These are phyloP conservation scores for Glyptemys insculpta DNA, from an alignment of 2,797 vertebrate genomes.

Conservation along the genomic window DNA sequence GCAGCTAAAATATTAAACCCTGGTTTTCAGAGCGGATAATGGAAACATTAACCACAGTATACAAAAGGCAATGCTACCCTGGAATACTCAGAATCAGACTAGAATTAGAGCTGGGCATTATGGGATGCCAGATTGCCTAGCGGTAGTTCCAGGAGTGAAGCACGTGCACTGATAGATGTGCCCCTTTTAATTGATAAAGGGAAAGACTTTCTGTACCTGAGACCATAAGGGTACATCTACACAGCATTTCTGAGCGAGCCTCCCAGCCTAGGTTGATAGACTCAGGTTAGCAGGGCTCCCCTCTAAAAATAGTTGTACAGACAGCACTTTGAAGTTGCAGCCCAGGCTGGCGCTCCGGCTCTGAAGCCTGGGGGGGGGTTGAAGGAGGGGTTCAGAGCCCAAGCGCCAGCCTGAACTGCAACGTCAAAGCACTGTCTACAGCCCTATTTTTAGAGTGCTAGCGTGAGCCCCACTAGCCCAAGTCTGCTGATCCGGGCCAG, in stretches of 20 bases:
- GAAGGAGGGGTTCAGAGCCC: not conserved
- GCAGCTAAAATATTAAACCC: conserved; percentile 52
- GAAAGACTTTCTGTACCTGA: not conserved
- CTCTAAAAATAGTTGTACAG: not conserved
- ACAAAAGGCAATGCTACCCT: not conserved
- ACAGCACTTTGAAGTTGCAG: not conserved
- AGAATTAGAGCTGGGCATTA: not conserved
- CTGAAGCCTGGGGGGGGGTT: not conserved
- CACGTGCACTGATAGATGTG: not conserved
- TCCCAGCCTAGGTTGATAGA: not conserved
- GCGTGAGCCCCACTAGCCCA: not conserved
- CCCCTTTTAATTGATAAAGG: not conserved
- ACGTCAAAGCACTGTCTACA: not conserved
- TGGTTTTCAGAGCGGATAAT: conserved; percentile 45
- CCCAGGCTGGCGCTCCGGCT: not conserved
- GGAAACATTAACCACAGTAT: not conserved
- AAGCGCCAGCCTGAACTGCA: not conserved
- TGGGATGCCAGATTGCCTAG: not conserved
- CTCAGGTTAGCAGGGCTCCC: not conserved
- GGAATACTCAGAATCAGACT: not conserved
- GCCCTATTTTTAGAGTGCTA: not conserved
- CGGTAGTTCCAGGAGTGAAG: not conserved
- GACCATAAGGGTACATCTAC: not conserved
- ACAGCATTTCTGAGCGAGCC: not conserved
- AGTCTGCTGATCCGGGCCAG: not conserved